Evolutionary conservation across 2,888 invertebrate species (phyloP), one percentile per base, ranked within the genome.

Genomic region (Ferrisia virgata): DNA sequence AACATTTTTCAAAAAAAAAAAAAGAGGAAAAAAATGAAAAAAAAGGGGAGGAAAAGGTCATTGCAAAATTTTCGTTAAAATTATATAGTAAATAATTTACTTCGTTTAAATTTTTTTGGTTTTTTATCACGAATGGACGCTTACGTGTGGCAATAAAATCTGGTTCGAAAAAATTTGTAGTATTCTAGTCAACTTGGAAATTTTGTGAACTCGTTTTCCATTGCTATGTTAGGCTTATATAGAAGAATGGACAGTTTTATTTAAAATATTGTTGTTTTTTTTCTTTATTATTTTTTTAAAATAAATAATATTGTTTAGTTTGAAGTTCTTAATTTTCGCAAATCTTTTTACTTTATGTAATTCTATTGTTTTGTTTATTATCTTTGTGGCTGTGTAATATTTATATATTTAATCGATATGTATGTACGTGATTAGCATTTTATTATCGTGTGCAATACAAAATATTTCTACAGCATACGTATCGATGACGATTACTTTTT

Each of bases 371-470:
- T 83, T 83, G 76, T 83, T 83, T 83, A 83, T 72, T 83, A 47
- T 83, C 83, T 83, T 83, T 76, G 83, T 83, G 83, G 83, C 83
- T 83, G 83, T 83, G 83, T 83, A 83, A 83, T 83, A 40, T 83
- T 83, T 83, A 72, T 83, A 82, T 82, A 40, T 47, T 76, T 83
- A n/a, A 69, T 83, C 76, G 83, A 83, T 83, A 83, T 83, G 76
- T 83, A 40, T 83, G 69, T 69, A 39, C 69, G 83, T 69, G 83
- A 83, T 82, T 72, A 69, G 83, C 83, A 83, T 83, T 83, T 72
- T 72, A 43, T 43, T 36, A 76, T 76, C 36, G 43, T 40, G 72
- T 83, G 72, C 76, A 83, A 64, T 40, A 82, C 64, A 58, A 33
- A 47, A 69, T 82, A 53, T 82, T 69, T 53, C 39, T 82, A 39